Conservation (phyloP, 2,888 invertebrate genomes). For the Ophioninae sp. region DNA sequence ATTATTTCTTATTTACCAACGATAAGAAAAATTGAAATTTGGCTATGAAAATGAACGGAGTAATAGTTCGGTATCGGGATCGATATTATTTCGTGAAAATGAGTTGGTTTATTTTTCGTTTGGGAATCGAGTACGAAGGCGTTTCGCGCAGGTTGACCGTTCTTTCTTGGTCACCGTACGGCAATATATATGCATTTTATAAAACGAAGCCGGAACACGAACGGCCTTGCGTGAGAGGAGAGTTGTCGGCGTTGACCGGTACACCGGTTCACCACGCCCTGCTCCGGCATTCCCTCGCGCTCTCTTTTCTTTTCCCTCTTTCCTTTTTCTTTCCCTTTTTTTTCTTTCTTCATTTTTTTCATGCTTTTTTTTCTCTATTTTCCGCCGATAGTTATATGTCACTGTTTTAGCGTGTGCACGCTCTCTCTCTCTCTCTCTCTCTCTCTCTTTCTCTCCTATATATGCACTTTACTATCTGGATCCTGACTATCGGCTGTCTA, state of each 20-base stretch:
- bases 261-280: slow-evolving; percentile 76
- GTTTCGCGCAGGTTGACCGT: slow-evolving; percentile 41
- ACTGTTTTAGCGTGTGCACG: background rate
- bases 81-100: background rate
- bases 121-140: slow-evolving; percentile 33
- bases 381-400: slow-evolving; percentile 30
- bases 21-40: no score
- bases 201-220: slow-evolving; percentile 76
- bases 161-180: slow-evolving; percentile 35
- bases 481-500: slow-evolving; percentile 49
- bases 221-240: slow-evolving; percentile 78
- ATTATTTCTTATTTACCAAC: no score
- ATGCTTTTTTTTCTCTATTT: slow-evolving; percentile 47
- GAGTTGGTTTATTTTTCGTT: slow-evolving; percentile 17
- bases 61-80: background rate
- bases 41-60: no score
- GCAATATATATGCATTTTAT: slow-evolving; percentile 32
- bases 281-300: slow-evolving; percentile 74
- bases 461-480: slow-evolving; percentile 47
- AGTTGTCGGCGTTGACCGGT: slow-evolving; percentile 69
- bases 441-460: slow-evolving; percentile 19
- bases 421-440: slow-evolving; percentile 9
- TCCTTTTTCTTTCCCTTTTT: slow-evolving; percentile 35
- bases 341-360: slow-evolving; percentile 45
- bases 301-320: slow-evolving; percentile 49